phyloP scores from a whole-genome alignment of 2,888 invertebrate genomes.

The Nemapogon koenigi region DNA sequence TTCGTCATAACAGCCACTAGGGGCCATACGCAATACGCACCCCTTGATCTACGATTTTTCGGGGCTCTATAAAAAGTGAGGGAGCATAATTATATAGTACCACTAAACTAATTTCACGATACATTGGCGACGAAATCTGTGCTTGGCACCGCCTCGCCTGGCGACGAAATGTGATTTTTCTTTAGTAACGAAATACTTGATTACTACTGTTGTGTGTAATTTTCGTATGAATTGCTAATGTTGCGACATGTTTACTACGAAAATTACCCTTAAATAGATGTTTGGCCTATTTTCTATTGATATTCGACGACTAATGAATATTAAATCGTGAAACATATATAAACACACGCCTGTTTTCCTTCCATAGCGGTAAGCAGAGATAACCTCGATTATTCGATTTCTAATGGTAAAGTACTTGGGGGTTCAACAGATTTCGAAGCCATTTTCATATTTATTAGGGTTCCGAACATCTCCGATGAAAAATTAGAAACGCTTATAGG shows the following conservation, averaged over 20 bases:
- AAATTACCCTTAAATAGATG: constrained; percentile 24
- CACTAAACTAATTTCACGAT: constrained; percentile 66
- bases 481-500: too few relatives aligned
- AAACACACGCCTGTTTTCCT: too few relatives aligned
- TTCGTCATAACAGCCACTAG: constrained; percentile 54
- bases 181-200: constrained; percentile 46
- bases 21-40: constrained; percentile 23
- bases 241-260: constrained; percentile 28
- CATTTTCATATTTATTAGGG: too few relatives aligned
- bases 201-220: constrained; percentile 55
- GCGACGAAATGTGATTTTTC: constrained; percentile 52
- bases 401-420: too few relatives aligned
- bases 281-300: too few relatives aligned
- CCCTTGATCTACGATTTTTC: constrained; percentile 6
- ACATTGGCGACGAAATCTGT: constrained; percentile 64
- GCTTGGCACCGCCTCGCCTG: constrained; percentile 57
- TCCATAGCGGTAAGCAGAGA: too few relatives aligned
- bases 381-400: too few relatives aligned
- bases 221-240: constrained; percentile 58
- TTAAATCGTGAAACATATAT: too few relatives aligned
- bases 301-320: too few relatives aligned
- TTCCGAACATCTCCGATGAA: too few relatives aligned
- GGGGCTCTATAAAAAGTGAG: constrained; percentile 49
- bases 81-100: constrained; percentile 63
- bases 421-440: too few relatives aligned